These are phyloP conservation scores for Drosophila repleta DNA, from an alignment of 1,140 invertebrate species.

Conservation along the genomic window DNA sequence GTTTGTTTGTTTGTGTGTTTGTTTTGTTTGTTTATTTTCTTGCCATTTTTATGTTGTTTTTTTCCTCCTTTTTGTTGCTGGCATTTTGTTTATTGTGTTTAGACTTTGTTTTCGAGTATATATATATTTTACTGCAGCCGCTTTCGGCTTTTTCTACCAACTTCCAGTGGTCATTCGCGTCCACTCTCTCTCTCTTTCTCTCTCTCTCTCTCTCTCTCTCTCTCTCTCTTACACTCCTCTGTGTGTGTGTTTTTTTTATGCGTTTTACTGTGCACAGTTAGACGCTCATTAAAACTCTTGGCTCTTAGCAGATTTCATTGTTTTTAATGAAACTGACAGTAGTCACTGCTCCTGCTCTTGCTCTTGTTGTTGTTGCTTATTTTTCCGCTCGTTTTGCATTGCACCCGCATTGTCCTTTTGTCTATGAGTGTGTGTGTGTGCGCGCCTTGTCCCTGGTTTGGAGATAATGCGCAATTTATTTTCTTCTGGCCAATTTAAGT, in stretches of 20 bases:
- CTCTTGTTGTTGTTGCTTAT: constrained; percentile 23
- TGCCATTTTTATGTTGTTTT: constrained; percentile 25
- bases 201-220: background rate
- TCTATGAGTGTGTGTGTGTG: constrained; percentile 9
- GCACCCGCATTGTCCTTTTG: constrained; percentile 62
- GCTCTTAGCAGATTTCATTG: constrained; percentile 81
- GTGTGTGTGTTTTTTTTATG: constrained; percentile 12
- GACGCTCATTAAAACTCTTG: constrained; percentile 78
- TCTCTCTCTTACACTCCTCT: background rate
- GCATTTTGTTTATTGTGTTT: constrained; percentile 79
- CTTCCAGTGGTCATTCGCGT: constrained; percentile 40
- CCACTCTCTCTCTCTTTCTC: constrained; percentile 13
- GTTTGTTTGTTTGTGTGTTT: constrained; percentile 28
- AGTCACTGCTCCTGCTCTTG: constrained; percentile 41
- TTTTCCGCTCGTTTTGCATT: constrained; percentile 57
- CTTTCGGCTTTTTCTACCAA: constrained; percentile 57
- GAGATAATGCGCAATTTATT: constrained; percentile 77
- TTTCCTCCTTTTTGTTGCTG: constrained; percentile 55
- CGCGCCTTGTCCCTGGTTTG: constrained; percentile 55
- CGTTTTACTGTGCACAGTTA: constrained; percentile 64
- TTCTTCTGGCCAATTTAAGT: constrained; percentile 78
- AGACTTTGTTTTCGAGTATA: constrained; percentile 75
- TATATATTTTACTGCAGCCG: constrained; percentile 66
- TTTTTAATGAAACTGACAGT: constrained; percentile 80
- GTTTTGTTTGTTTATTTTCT: constrained; percentile 45